These are phyloP conservation scores for Cyclargus thomasi DNA, from an alignment of 1,140 invertebrate genomes.

Conservation along the genomic window DNA sequence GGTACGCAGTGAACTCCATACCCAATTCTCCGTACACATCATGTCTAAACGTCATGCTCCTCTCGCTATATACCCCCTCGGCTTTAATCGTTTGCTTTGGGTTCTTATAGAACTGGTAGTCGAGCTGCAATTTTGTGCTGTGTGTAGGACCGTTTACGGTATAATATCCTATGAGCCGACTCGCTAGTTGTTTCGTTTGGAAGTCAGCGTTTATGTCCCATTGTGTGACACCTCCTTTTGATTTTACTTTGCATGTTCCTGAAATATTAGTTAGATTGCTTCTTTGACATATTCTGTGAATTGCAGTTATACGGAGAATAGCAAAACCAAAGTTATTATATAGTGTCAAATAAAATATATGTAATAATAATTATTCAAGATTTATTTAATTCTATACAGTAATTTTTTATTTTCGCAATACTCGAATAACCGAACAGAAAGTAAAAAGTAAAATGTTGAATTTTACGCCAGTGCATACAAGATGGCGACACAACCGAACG, in stretches of 20 bases:
- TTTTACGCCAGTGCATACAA: too few species aligned
- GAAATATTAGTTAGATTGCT: conserved; percentile 14
- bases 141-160: conserved; percentile 72
- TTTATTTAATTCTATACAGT: too few species aligned
- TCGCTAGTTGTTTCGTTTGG: conserved; percentile 81
- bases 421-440: too few species aligned
- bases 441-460: too few species aligned
- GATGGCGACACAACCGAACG: too few species aligned
- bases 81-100: conserved; percentile 81
- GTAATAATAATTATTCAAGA: too few species aligned
- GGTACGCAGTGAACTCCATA: conserved; percentile 84
- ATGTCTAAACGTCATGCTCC: conserved; percentile 75
- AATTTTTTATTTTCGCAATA: too few species aligned
- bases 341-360: too few species aligned
- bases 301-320: too few species aligned
- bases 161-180: conserved; percentile 81
- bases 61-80: conserved; percentile 79
- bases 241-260: conserved; percentile 61
- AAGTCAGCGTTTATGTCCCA: conserved; percentile 82
- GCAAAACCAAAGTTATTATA: too few species aligned
- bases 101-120: conserved; percentile 81
- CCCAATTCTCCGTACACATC: conserved; percentile 79
- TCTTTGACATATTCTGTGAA: too few species aligned
- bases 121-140: conserved; percentile 77
- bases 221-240: conserved; percentile 81